These are phyloP conservation scores for Teleogryllus occipitalis DNA, from an alignment of 1,140 invertebrate species.

Conservation along the genomic window DNA sequence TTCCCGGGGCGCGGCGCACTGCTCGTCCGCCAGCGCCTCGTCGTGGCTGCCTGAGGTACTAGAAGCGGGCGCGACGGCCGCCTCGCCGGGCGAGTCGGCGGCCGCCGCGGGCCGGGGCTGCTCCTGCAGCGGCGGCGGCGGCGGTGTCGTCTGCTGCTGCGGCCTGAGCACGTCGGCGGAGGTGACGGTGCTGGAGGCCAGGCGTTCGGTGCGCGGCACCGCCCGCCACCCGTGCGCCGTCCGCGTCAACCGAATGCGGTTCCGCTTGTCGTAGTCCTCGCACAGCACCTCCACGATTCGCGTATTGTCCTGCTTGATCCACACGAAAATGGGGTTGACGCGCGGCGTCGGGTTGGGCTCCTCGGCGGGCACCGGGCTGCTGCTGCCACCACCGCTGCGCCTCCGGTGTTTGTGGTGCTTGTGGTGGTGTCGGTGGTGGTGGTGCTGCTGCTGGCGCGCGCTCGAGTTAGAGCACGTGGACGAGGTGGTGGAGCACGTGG, in stretches of 20 bases:
- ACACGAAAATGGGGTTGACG: conserved; percentile 70
- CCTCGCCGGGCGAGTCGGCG: not conserved
- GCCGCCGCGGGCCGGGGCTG: conserved; percentile 23
- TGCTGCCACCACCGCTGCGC: not conserved
- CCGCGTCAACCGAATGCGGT: conserved; percentile 68
- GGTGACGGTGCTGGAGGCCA: conserved; percentile 48
- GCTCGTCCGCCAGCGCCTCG: conserved; percentile 14
- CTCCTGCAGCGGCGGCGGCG: conserved; percentile 9
- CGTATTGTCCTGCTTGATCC: conserved; percentile 67
- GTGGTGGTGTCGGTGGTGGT: conserved; percentile 32
- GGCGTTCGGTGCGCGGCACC: conserved; percentile 62
- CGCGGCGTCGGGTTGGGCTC: conserved; percentile 37
- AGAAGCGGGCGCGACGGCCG: conserved; percentile 23
- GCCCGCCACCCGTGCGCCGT: conserved; percentile 71
- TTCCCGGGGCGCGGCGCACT: conserved; percentile 25
- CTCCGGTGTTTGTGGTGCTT: conserved; percentile 27
- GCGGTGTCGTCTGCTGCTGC: conserved; percentile 15
- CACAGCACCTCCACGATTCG: conserved; percentile 71
- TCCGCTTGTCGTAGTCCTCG: conserved; percentile 75
- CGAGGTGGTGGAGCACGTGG: conserved; percentile 16
- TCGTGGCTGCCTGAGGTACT: conserved; percentile 11
- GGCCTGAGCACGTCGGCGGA: conserved; percentile 27
- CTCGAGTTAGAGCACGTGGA: conserved; percentile 13
- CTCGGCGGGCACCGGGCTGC: not conserved
- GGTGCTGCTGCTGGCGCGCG: conserved; percentile 35